Conservation (phyloP, 2,797 vertebrate genomes). For the Pseudochirops cupreus region DNA sequence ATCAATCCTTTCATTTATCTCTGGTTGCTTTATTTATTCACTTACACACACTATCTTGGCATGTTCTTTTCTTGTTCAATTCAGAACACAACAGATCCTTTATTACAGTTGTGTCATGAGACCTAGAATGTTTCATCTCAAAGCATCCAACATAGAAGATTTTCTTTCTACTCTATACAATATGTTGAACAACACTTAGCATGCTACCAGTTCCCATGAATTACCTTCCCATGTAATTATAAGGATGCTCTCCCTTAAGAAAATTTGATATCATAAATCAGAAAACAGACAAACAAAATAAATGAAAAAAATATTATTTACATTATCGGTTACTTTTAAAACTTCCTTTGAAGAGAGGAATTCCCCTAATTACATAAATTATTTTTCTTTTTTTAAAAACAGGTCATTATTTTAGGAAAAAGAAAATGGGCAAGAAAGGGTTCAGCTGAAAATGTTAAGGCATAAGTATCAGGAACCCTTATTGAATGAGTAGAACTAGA, state of each 20-base stretch:
- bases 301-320: background rate
- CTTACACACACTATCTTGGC: background rate
- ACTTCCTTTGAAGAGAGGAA: background rate
- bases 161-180: background rate
- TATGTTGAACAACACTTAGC: background rate
- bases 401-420: background rate
- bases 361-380: background rate
- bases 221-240: background rate
- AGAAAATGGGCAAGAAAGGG: background rate
- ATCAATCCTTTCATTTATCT: background rate
- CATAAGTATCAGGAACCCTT: background rate
- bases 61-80: background rate
- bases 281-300: background rate
- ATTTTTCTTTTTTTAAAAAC: background rate
- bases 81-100: background rate
- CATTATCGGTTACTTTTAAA: no score
- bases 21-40: background rate
- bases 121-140: background rate
- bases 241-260: background rate
- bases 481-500: no score
- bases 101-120: background rate
- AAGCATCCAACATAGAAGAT: background rate
- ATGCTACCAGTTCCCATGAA: background rate
- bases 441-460: background rate
- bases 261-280: background rate